phyloP scores from a whole-genome alignment of 2,797 vertebrate genomes.

The Hoplostethus atlanticus region DNA sequence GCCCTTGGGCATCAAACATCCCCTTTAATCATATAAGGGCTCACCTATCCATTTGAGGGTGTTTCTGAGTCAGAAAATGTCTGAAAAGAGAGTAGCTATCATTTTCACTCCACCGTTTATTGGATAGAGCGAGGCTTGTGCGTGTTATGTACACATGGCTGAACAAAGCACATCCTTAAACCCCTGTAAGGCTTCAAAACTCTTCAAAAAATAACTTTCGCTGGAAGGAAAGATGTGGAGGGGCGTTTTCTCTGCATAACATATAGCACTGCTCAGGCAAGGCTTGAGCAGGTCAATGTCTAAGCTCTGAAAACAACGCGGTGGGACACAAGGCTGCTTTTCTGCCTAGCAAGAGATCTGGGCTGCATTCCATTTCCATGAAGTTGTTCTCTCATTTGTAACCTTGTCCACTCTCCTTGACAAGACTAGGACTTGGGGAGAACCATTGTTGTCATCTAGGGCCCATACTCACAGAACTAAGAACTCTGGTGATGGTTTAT shows the following conservation, averaged over 20 bases:
- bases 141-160: slow-evolving; percentile 28
- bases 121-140: slow-evolving; percentile 15
- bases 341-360: slow-evolving; percentile 49
- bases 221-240: slow-evolving; percentile 19
- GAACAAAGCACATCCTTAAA: slow-evolving; percentile 54
- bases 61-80: slow-evolving; percentile 23
- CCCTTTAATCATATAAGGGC: slow-evolving; percentile 28
- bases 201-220: slow-evolving; percentile 51
- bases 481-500: no score
- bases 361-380: slow-evolving; percentile 37
- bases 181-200: slow-evolving; percentile 53
- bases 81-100: slow-evolving; percentile 21
- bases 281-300: slow-evolving; percentile 56
- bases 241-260: slow-evolving; percentile 35
- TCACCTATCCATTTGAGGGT: slow-evolving; percentile 31
- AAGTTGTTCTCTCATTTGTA: slow-evolving; percentile 45
- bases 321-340: slow-evolving; percentile 53
- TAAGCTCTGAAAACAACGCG: slow-evolving; percentile 39
- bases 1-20: slow-evolving; percentile 39
- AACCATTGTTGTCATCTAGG: no score
- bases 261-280: slow-evolving; percentile 14
- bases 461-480: no score
- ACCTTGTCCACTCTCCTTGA: slow-evolving; percentile 13
- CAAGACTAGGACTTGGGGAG: background rate
- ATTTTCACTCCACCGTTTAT: slow-evolving; percentile 46